These are phyloP conservation scores for Acanthis flammea DNA, from an alignment of 2,797 vertebrate genomes.

Conservation along the genomic window DNA sequence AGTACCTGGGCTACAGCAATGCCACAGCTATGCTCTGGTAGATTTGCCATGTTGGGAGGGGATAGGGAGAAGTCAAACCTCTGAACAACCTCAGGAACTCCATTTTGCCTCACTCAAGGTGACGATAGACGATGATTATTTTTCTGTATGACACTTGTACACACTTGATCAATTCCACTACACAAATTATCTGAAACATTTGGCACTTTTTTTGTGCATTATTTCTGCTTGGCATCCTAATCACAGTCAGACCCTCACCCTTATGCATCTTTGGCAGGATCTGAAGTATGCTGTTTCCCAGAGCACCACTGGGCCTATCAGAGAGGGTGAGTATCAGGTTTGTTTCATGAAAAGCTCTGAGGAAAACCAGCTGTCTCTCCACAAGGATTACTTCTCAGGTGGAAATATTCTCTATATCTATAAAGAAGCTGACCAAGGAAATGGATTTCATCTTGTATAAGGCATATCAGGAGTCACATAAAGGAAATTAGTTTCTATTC, in stretches of 20 bases:
- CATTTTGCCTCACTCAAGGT: fast-evolving
- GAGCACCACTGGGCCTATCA: not conserved
- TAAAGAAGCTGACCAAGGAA: not conserved
- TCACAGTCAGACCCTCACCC: not conserved
- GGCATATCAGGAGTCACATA: not conserved
- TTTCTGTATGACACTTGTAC: not conserved
- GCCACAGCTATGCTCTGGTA: not conserved
- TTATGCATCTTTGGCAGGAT: not conserved
- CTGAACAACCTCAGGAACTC: not conserved
- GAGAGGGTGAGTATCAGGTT: not conserved
- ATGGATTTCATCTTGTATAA: not conserved
- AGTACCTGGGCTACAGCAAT: not conserved
- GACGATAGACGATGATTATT: not conserved
- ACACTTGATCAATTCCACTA: not conserved
- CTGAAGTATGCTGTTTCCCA: not conserved
- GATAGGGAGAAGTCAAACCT: not conserved
- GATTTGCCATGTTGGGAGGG: fast-evolving
- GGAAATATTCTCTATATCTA: not conserved
- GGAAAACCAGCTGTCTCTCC: not conserved
- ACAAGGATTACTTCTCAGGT: not conserved
- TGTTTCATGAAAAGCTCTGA: not conserved
- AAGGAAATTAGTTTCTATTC: not conserved
- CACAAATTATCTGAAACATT: not conserved
- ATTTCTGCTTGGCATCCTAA: not conserved
- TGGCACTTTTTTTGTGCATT: not conserved